Evolutionary conservation across 2,888 invertebrate genomes (phyloP).

Genomic region (Agonopterix heracliana): DNA sequence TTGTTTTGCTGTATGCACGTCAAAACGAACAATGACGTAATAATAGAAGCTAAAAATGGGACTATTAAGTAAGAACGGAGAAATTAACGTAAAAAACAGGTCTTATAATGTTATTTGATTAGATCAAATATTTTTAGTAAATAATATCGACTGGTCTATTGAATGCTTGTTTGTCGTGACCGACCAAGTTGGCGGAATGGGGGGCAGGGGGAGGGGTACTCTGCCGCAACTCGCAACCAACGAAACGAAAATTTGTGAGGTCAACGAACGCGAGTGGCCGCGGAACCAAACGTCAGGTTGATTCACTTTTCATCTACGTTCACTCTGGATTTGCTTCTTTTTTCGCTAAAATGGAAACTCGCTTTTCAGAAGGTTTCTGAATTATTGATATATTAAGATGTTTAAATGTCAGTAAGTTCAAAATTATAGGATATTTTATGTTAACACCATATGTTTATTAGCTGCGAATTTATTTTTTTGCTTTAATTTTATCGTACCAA

Average conservation of each 20-base stretch:
- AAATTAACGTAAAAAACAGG: too few relatives aligned
- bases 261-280: constrained; percentile 72
- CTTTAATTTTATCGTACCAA: too few relatives aligned
- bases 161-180: constrained; percentile 40
- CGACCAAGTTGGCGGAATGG: constrained; percentile 55
- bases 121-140: constrained; percentile 25
- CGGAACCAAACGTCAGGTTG: constrained; percentile 67
- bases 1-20: neutral
- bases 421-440: neutral
- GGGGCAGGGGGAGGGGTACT: constrained; percentile 30
- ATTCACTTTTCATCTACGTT: constrained; percentile 74
- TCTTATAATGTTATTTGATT: neutral
- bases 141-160: constrained; percentile 20
- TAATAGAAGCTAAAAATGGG: too few relatives aligned
- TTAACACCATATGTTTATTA: too few relatives aligned
- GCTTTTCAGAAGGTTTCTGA: constrained; percentile 28
- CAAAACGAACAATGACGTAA: neutral
- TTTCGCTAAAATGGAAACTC: constrained; percentile 45
- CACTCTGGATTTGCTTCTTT: constrained; percentile 49
- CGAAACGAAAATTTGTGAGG: constrained; percentile 75
- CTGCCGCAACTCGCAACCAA: constrained; percentile 46
- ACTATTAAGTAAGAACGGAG: too few relatives aligned
- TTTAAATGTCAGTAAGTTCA: neutral
- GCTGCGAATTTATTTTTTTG: too few relatives aligned
- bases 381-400: neutral